Evolutionary conservation across 2,888 invertebrate genomes (phyloP), one percentile per base, ranked within the genome.

Genomic region (Loripinus fragilis): DNA sequence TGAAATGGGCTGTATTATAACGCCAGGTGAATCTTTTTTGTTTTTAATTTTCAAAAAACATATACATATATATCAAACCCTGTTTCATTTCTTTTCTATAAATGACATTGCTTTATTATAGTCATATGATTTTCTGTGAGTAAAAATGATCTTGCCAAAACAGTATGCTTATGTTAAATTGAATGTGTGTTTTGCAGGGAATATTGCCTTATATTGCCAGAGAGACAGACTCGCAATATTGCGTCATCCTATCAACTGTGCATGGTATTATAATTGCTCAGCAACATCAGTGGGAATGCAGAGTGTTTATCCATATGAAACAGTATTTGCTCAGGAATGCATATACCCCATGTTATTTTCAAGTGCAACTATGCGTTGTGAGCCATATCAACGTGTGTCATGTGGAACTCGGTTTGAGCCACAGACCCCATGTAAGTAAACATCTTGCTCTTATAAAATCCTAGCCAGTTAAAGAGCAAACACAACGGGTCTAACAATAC

Each of bases 341-440:
- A 60, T 77, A 20, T 87, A 87, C 55, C 87, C 87, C 0, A 75
- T 78, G 7, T 74, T 88, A 41, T 88, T 86, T 66, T 86, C 86
- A 12, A 71, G 77, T 30, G 81, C 82, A 15, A 80, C 78, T 30
- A 79, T 81, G 72, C 67, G 69, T 23, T 88, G 86, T 76, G 82
- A 84, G 55, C 41, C 79, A 41, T 86, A 83, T 69, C 70, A 65
- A 45, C 65, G 76, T 20, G 85, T 86, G 5, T 67, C 81, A 0
- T 88, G 88, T 74, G 83, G 77, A 25, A 76, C 75, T n/a, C 78
- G 84, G 28, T 85, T 81, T 71, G 85, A 85, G 75, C 86, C 86
- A 64, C 81, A 86, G 68, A 81, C 86, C 17, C 86, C 88, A 45
- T 88, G 88, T 88, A 76, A 80, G 86, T 83, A 38, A 38, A n/a